phyloP scores from a whole-genome alignment of 2,888 invertebrate species.

The Ectobius pallidus region DNA sequence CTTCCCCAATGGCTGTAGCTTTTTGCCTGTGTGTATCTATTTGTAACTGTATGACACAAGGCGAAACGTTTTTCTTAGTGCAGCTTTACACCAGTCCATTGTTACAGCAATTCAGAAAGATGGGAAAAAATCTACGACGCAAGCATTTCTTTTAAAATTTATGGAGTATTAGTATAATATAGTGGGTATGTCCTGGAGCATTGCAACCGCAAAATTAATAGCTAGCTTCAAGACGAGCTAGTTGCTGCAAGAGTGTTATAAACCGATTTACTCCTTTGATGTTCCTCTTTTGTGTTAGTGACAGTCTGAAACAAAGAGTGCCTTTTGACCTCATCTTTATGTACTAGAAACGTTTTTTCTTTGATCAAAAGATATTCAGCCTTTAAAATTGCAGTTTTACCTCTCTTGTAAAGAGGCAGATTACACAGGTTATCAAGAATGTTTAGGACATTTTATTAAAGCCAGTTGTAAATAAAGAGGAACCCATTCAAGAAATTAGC shows the following conservation, averaged over 20 bases:
- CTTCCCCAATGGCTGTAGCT: too few species aligned
- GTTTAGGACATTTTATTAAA: too few species aligned
- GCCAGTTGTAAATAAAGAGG: too few species aligned
- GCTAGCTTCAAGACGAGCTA: neutral
- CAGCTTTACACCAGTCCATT: neutral
- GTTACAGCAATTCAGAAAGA: neutral
- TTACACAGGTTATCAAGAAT: too few species aligned
- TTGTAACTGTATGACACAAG: neutral
- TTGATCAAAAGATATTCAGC: neutral
- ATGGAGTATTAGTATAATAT: slow-evolving; percentile 11
- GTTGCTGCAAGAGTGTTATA: neutral
- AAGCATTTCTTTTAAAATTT: slow-evolving; percentile 7
- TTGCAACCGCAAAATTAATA: slow-evolving; percentile 16
- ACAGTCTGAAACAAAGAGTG: neutral
- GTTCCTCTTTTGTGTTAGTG: neutral
- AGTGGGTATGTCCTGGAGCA: slow-evolving; percentile 3
- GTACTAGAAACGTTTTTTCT: neutral
- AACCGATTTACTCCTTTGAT: neutral
- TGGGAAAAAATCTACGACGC: neutral
- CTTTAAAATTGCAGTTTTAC: too few species aligned
- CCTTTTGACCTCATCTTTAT: neutral
- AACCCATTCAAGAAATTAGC: too few species aligned
- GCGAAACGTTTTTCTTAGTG: neutral
- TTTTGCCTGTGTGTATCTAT: too few species aligned
- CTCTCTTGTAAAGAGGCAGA: too few species aligned